Percentiles rank a stretch among this genome's conserved stretches.
Evolutionary conservation across 2,113 vertebrate genomes (phyloP).

Genomic region (Phyllostomus hastatus): DNA sequence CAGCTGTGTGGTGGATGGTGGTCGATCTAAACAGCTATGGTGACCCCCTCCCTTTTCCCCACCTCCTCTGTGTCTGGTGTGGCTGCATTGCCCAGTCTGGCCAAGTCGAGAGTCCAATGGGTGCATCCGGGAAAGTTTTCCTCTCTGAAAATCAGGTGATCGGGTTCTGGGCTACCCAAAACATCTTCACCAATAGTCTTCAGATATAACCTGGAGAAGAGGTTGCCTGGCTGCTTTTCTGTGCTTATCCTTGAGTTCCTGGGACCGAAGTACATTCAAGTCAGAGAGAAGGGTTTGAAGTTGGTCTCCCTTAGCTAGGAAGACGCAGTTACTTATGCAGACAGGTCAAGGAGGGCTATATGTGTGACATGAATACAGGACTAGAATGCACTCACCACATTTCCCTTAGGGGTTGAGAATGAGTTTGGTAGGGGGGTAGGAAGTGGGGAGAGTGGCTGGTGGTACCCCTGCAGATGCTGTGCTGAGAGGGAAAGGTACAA

Average conservation of each 20-base stretch:
- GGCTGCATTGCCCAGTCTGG: neutral
- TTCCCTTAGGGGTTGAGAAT: neutral
- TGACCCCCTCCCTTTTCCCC: rapidly evolving
- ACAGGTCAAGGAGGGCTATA: neutral
- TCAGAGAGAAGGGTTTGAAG: neutral
- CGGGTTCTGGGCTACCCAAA: neutral
- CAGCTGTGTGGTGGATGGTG: neutral
- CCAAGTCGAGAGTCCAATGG: neutral
- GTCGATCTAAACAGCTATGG: neutral
- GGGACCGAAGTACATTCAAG: neutral
- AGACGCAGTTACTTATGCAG: too few species aligned
- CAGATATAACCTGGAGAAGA: neutral
- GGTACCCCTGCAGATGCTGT: neutral
- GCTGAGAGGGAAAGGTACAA: neutral
- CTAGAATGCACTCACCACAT: neutral
- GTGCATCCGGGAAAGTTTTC: neutral
- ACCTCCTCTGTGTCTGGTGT: neutral
- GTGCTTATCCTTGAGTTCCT: neutral
- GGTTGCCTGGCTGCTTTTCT: neutral
- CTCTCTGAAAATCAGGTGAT: neutral
- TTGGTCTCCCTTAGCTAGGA: neutral
- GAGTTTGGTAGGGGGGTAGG: neutral
- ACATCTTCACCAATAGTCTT: neutral
- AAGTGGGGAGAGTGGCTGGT: neutral
- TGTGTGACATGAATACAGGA: neutral